phyloP scores from a whole-genome alignment of 1,140 invertebrate genomes.

The Palaemon carinicauda region DNA sequence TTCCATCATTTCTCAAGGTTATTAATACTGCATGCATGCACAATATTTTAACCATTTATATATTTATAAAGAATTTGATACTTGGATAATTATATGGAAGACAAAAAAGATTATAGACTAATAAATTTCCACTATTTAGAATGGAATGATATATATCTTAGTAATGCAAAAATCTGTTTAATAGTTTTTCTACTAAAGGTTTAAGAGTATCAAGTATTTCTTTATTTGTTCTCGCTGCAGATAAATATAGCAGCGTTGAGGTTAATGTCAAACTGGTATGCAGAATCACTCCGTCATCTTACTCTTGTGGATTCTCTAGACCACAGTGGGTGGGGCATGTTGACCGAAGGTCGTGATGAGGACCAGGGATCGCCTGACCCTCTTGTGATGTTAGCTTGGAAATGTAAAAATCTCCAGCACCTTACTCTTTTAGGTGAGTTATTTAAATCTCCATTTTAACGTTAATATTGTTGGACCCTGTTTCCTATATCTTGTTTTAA shows the following conservation, averaged over 20 bases:
- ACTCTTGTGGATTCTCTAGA: constrained; percentile 76
- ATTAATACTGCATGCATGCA: too few species aligned
- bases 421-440: constrained; percentile 72
- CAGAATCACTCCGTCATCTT: constrained; percentile 72
- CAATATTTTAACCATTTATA: too few species aligned
- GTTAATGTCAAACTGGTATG: constrained; percentile 71
- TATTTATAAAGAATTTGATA: too few species aligned
- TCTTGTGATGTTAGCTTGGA: constrained; percentile 80
- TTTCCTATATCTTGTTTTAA: too few species aligned
- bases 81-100: too few species aligned
- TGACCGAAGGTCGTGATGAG: constrained; percentile 62
- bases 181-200: not conserved
- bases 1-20: too few species aligned
- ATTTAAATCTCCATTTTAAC: too few species aligned
- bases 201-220: not conserved
- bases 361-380: constrained; percentile 71
- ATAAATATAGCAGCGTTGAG: constrained; percentile 59
- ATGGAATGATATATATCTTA: too few species aligned
- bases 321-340: constrained; percentile 57
- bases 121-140: too few species aligned
- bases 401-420: constrained; percentile 74
- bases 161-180: too few species aligned
- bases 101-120: too few species aligned
- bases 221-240: constrained; percentile 60
- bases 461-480: too few species aligned